Conservation (phyloP, 2,113 vertebrate species). For the Vimba vimba region DNA sequence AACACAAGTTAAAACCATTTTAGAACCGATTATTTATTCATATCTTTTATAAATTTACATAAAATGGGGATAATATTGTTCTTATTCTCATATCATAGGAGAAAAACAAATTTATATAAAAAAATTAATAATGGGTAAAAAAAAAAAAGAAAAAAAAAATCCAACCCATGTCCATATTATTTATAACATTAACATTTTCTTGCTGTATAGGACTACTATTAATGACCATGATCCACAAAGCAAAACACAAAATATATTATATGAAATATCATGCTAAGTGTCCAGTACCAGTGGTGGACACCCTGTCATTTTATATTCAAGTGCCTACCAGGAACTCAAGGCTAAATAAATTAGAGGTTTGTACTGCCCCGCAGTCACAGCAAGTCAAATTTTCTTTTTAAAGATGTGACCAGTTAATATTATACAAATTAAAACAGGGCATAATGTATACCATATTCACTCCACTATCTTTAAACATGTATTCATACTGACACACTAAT, state of each 20-base stretch:
- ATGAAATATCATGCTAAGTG: conserved; percentile 21
- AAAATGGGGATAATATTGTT: neutral
- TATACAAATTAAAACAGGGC: neutral
- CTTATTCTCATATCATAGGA: neutral
- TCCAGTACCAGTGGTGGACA: conserved; percentile 26
- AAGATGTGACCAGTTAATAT: conserved; percentile 2
- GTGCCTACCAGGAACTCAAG: conserved; percentile 53
- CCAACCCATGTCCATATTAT: neutral
- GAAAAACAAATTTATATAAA: neutral
- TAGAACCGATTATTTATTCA: neutral
- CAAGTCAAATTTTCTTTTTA: conserved; percentile 29
- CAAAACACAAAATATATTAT: conserved; percentile 5
- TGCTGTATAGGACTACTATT: neutral
- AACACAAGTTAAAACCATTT: neutral
- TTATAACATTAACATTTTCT: neutral
- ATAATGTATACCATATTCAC: neutral
- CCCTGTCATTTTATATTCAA: conserved; percentile 44
- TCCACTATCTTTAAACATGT: neutral
- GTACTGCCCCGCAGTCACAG: conserved; percentile 80
- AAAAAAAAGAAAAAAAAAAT: no score
- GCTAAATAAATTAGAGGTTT: conserved; percentile 75
- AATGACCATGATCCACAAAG: neutral
- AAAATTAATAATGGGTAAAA: neutral
- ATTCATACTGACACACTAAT: neutral
- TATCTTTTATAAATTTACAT: conserved; percentile 2